Evolutionary conservation across 2,888 invertebrate species (phyloP).

Genomic region (Epinotia bilunana): DNA sequence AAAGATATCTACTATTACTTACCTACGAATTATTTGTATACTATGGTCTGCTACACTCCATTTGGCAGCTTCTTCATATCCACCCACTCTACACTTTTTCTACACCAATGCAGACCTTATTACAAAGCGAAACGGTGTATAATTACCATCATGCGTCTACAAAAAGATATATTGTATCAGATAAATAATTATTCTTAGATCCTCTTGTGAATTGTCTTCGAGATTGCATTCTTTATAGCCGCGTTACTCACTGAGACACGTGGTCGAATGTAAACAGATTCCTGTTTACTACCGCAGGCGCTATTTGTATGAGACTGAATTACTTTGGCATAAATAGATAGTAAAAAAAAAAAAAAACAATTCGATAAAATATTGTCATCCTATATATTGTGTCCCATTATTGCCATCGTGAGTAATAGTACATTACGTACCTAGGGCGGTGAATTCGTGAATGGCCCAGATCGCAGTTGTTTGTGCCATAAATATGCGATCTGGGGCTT

Average conservation of each 20-base stretch:
- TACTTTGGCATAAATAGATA: no score
- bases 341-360: no score
- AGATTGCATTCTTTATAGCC: conserved; percentile 21
- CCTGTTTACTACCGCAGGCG: conserved; percentile 21
- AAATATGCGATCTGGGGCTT: no score
- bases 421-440: no score
- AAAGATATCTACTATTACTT: neutral
- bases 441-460: no score
- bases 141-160: neutral
- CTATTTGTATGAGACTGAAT: conserved; percentile 8
- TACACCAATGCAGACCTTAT: neutral
- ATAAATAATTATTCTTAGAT: neutral
- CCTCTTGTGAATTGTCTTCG: conserved; percentile 4
- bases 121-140: neutral
- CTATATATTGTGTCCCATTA: no score
- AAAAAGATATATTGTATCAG: neutral
- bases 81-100: neutral
- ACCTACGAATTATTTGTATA: neutral
- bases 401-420: neutral
- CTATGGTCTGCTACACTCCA: conserved; percentile 8
- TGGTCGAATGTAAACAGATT: conserved; percentile 34
- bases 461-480: no score
- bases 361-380: no score
- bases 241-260: conserved; percentile 26
- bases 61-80: conserved; percentile 17